A percentile compares a stretch with the other conserved stretches of the same genome.
These are phyloP conservation scores for Corbicula japonica DNA, from an alignment of 2,888 invertebrate genomes.

Conservation along the genomic window DNA sequence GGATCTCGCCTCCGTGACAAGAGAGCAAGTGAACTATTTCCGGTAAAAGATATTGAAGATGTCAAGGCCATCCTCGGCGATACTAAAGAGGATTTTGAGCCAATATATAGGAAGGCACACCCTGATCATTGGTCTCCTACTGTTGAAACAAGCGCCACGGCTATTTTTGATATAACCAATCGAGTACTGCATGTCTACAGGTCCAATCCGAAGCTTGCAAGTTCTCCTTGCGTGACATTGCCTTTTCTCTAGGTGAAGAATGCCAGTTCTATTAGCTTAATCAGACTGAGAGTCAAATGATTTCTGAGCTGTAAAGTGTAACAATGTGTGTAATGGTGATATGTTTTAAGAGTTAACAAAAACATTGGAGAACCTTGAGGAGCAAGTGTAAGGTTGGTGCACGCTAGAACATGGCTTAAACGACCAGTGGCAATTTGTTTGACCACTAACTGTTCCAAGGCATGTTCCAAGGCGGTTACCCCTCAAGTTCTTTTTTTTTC, in stretches of 20 bases:
- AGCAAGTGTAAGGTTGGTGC: no score
- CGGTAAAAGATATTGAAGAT: constrained; percentile 12
- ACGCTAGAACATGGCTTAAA: no score
- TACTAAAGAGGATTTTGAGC: constrained; percentile 19
- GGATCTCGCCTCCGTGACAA: constrained; percentile 19
- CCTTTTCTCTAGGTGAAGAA: constrained; percentile 33
- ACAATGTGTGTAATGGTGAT: no score
- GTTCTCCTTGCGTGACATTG: constrained; percentile 10
- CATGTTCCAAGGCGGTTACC: no score
- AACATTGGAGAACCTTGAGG: no score
- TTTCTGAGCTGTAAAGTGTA: no score
- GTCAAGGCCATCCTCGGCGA: constrained; percentile 41
- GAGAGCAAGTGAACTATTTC: constrained; percentile 30
- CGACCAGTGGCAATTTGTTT: no score
- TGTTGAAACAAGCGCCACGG: constrained; percentile 39
- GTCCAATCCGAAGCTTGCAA: constrained; percentile 28
- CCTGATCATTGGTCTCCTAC: not conserved
- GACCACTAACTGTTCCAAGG: no score
- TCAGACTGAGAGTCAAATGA: no score
- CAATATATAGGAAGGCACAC: constrained; percentile 27
- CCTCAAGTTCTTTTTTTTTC: no score
- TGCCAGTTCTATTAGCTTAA: no score
- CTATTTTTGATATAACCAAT: constrained; percentile 35
- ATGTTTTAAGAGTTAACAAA: no score
- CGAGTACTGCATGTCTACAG: constrained; percentile 26